Conservation (phyloP, 53 echinoderm and acorn worm species). For the Glandiceps talaboti region DNA sequence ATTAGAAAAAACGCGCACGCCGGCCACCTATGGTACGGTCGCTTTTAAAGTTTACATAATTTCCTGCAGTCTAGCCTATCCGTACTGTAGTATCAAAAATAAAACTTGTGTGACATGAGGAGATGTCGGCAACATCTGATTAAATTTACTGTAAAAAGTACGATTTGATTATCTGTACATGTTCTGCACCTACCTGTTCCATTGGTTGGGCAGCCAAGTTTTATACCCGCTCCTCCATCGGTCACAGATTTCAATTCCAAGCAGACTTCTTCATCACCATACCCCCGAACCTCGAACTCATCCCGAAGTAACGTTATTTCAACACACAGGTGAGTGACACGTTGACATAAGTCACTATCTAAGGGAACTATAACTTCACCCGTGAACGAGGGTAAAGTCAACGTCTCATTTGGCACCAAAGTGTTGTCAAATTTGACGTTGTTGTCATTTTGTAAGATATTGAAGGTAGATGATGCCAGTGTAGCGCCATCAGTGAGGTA, state of each 20-base stretch:
- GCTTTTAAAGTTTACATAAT: too few species aligned
- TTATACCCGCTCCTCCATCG: not conserved
- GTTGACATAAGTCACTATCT: not conserved
- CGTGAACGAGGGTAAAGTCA: not conserved
- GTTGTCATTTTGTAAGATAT: not conserved
- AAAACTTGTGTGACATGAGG: too few species aligned
- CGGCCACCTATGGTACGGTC: too few species aligned
- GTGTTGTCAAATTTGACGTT: not conserved
- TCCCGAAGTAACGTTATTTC: not conserved
- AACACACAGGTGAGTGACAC: not conserved
- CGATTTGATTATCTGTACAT: too few species aligned
- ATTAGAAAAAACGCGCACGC: too few species aligned
- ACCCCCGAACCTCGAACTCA: not conserved
- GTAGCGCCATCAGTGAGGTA: not conserved
- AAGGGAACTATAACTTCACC: not conserved
- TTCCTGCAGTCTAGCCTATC: too few species aligned
- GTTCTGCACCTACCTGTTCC: not conserved
- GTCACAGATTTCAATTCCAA: not conserved
- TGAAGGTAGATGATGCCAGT: not conserved
- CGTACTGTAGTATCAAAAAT: too few species aligned
- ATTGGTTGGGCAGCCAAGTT: not conserved
- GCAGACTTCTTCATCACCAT: not conserved
- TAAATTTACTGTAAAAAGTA: too few species aligned
- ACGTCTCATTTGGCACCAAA: not conserved
- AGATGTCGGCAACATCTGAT: too few species aligned